These are phyloP conservation scores for Drosophila subquinaria DNA, from an alignment of 2,888 invertebrate genomes.

Conservation along the genomic window DNA sequence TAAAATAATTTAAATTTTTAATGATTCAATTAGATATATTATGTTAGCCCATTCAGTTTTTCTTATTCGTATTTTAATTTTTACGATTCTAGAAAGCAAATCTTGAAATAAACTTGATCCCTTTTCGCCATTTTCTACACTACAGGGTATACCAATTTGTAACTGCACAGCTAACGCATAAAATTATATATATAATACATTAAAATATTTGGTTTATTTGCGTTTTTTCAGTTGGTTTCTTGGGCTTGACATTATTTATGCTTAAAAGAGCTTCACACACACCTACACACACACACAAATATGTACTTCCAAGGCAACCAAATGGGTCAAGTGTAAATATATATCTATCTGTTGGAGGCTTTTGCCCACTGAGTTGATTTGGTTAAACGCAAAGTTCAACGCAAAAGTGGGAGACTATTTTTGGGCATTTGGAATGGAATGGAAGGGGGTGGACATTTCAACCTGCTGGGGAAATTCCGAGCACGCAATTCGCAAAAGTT, in stretches of 20 bases:
- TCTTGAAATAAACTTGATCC: not conserved
- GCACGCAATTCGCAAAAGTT: conserved; percentile 39
- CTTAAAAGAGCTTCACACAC: conserved; percentile 6
- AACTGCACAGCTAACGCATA: conserved; percentile 42
- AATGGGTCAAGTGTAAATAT: conserved; percentile 73
- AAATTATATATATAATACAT: conserved; percentile 8
- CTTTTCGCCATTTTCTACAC: not conserved
- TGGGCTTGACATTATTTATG: conserved; percentile 69
- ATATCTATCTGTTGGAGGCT: conserved; percentile 3
- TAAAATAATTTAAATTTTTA: too few relatives aligned
- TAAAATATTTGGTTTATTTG: conserved; percentile 26
- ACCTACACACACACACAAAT: conserved; percentile 6
- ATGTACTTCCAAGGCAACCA: conserved; percentile 46
- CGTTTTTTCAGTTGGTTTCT: conserved; percentile 29
- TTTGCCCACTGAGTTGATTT: conserved; percentile 30
- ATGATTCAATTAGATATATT: too few relatives aligned
- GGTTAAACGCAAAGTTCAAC: conserved; percentile 54
- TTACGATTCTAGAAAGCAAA: not conserved
- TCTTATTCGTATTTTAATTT: too few relatives aligned
- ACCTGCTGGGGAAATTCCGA: conserved; percentile 21
- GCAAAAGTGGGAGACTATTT: conserved; percentile 38
- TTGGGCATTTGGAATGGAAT: not conserved
- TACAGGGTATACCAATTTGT: conserved; percentile 25
- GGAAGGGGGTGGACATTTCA: not conserved
- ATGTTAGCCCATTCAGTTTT: too few relatives aligned